Base-by-base conservation (phyloP, 2,113 vertebrate genomes). In the Grus americana region DNA sequence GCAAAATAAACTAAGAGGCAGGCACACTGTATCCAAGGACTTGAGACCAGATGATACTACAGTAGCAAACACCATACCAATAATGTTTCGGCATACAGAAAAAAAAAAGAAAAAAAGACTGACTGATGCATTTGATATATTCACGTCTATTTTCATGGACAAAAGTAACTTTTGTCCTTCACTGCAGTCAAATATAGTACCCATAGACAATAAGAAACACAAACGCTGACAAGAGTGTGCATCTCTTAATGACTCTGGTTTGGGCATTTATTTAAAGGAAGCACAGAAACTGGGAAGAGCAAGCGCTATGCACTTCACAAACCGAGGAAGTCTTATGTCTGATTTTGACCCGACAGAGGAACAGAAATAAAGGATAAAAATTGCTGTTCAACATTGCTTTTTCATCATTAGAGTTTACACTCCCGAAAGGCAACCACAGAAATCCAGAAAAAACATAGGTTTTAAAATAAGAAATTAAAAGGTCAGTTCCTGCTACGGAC, bases 241-340 rank as follows among this genome's bases (percentile, higher is more conserved):
- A 87, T 84, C 26, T 90, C 54, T 32, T 84, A 55, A 38, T 46
- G 58, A 85, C n/a, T 89, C 73, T 21, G 63, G 27, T 72, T 75
- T 84, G 40, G 58, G 81, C 9, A 47, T 85, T 91, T 91, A 89
- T 81, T 91, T 58, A 85, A 91, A 93, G 86, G 86, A 94, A 97
- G 88, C 92, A 90, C 81, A 76, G 85, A 79, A 94, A 75, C 6
- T 63, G 27, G 73, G 68, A 87, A 82, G 74, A 83, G 20, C 38
- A 94, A 79, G 32, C 13, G 3, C 61, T 62, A 70, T 34, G 68
- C 38, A 84, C 58, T 75, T 90, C 62, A 58, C 34, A 34, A n/a
- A 66, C 47, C 63, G 90, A 55, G 24, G 12, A 62, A 66, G 32
- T 71, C 74, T 83, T 88, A 50, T 1, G 5, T 74, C 76, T 75